Evolutionary conservation across 2,113 vertebrate genomes (phyloP).

Genomic region (Periophthalmodon schlosseri): DNA sequence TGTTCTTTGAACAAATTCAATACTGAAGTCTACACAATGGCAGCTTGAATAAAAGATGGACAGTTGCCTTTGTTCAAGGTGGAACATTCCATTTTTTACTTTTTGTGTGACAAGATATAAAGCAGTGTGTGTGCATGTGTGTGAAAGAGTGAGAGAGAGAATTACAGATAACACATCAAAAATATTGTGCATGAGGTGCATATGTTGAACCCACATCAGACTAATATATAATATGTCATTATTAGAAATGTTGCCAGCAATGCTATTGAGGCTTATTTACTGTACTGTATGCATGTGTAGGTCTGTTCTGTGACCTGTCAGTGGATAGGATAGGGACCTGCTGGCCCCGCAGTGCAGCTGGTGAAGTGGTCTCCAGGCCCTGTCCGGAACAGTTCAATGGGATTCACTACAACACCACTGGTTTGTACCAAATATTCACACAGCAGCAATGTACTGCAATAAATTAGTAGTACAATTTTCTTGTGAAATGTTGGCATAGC

Average conservation of each 20-base stretch:
- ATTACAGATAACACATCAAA: no score
- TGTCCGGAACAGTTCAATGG: slow-evolving; percentile 60
- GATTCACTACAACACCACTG: slow-evolving; percentile 56
- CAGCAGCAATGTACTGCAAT: background rate
- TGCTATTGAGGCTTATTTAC: background rate
- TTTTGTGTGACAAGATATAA: background rate
- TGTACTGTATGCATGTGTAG: slow-evolving; percentile 15
- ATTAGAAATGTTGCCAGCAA: background rate
- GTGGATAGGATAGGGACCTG: slow-evolving; percentile 57
- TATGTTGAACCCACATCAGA: no score
- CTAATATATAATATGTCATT: background rate
- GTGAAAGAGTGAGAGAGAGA: no score
- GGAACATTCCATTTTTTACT: background rate
- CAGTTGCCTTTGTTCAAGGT: background rate
- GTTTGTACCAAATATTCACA: slow-evolving; percentile 22
- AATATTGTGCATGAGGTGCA: no score
- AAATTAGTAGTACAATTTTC: background rate
- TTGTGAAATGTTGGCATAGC: no score
- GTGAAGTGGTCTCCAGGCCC: slow-evolving; percentile 46
- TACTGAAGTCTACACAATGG: background rate
- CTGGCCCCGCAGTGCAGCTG: slow-evolving; percentile 53
- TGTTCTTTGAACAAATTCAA: background rate
- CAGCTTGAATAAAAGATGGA: background rate
- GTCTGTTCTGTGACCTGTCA: slow-evolving; percentile 44
- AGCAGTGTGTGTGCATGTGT: no score